phyloP scores from a whole-genome alignment of 2,113 vertebrate genomes.

The Leptobrachium ailaonicum region DNA sequence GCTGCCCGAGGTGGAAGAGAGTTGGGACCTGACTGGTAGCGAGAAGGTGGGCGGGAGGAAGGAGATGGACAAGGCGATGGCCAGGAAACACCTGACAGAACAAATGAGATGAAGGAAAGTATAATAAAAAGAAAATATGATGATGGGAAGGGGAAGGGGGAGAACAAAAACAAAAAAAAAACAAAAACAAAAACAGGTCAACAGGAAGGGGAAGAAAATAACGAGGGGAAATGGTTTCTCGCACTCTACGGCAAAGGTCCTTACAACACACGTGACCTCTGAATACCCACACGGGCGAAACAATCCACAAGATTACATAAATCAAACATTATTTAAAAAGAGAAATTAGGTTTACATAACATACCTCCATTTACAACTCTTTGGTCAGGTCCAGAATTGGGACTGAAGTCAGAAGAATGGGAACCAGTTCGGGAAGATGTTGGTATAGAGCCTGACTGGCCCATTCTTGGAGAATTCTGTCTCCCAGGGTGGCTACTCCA shows the following conservation, averaged over 20 bases:
- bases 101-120: slow-evolving; percentile 90
- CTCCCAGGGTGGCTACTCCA: slow-evolving; percentile 83
- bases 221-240: slow-evolving; percentile 25
- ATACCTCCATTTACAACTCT: slow-evolving; percentile 97
- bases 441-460: slow-evolving; percentile 82
- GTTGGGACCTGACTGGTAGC: slow-evolving; percentile 97
- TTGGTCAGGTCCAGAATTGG: slow-evolving; percentile 87
- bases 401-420: slow-evolving; percentile 87
- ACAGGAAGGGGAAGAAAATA: slow-evolving; percentile 24
- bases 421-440: slow-evolving; percentile 80
- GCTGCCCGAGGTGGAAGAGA: slow-evolving; percentile 96
- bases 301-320: too few relatives aligned
- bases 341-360: slow-evolving; percentile 50
- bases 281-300: too few relatives aligned
- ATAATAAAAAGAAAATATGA: slow-evolving; percentile 82
- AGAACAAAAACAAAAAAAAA: slow-evolving; percentile 1
- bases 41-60: slow-evolving; percentile 97
- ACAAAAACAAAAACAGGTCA: neutral
- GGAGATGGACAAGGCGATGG: slow-evolving; percentile 98
- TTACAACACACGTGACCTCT: too few relatives aligned
- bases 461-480: slow-evolving; percentile 88
- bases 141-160: slow-evolving; percentile 60
- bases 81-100: slow-evolving; percentile 97
- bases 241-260: neutral
- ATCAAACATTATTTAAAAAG: too few relatives aligned